Percentiles rank a stretch among this genome's conserved stretches.
phyloP scores from a whole-genome alignment of 2,797 vertebrate species.

The Rhynchonycteris naso region DNA sequence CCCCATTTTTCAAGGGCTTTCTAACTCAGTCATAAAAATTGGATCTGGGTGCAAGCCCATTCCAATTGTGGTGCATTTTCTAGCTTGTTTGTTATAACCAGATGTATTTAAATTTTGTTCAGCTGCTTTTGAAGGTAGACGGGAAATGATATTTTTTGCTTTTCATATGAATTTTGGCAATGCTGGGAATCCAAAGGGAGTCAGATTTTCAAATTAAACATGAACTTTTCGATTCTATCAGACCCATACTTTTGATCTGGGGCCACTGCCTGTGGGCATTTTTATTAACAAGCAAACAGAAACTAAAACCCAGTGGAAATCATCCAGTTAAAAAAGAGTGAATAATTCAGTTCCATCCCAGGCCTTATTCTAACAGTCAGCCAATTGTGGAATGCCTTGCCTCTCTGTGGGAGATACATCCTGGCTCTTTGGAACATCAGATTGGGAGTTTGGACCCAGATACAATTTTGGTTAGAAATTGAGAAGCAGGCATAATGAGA shows the following conservation, averaged over 20 bases:
- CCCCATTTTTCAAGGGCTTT: slow-evolving; percentile 80
- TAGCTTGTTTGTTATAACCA: slow-evolving; percentile 81
- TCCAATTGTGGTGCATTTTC: slow-evolving; percentile 80
- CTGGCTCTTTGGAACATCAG: slow-evolving; percentile 3
- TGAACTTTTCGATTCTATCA: slow-evolving; percentile 79
- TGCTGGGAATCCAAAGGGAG: slow-evolving; percentile 74
- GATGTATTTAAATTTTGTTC: slow-evolving; percentile 83
- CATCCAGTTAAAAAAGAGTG: slow-evolving; percentile 64
- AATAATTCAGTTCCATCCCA: slow-evolving; percentile 68
- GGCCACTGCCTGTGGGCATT: slow-evolving; percentile 77
- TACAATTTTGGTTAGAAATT: slow-evolving; percentile 73
- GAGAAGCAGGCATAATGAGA: slow-evolving; percentile 29
- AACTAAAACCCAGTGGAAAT: slow-evolving; percentile 81
- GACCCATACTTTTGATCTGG: slow-evolving; percentile 72
- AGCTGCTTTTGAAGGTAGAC: slow-evolving; percentile 78
- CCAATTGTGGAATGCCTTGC: slow-evolving; percentile 41
- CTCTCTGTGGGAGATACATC: slow-evolving; percentile 32
- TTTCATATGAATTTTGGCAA: slow-evolving; percentile 80
- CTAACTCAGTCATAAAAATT: slow-evolving; percentile 80
- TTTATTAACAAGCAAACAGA: slow-evolving; percentile 80
- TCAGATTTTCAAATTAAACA: slow-evolving; percentile 82
- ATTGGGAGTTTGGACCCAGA: slow-evolving; percentile 56
- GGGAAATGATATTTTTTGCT: slow-evolving; percentile 79
- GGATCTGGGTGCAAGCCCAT: slow-evolving; percentile 77
- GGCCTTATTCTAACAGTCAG: slow-evolving; percentile 66